A percentile compares a stretch with the other conserved stretches of the same genome.
These are phyloP conservation scores for Eupristina koningsbergeri DNA, from an alignment of 1,140 invertebrate genomes.

Conservation along the genomic window DNA sequence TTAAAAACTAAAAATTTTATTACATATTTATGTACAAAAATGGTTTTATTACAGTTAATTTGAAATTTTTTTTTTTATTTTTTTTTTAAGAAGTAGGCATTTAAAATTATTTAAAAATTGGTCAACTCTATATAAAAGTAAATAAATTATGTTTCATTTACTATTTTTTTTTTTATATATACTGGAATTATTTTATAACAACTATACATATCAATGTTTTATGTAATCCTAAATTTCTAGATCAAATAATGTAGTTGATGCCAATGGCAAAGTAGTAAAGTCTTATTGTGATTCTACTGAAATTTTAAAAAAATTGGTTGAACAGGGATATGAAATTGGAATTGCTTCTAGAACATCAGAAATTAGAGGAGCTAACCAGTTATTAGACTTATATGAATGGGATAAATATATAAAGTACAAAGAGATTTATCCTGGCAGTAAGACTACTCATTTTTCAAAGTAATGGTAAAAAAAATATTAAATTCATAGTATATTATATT, in stretches of 20 bases:
- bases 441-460: constrained; percentile 81
- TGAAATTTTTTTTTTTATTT: no score
- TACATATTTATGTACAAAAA: no score
- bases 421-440: constrained; percentile 84
- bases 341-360: constrained; percentile 81
- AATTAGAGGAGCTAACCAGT: constrained; percentile 78
- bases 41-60: no score
- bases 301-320: constrained; percentile 75
- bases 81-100: no score
- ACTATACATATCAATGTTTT: no score
- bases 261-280: constrained; percentile 70
- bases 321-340: constrained; percentile 76
- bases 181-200: no score
- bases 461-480: constrained; percentile 64
- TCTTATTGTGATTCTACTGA: constrained; percentile 78
- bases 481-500: constrained; percentile 39
- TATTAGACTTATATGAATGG: constrained; percentile 82
- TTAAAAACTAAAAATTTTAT: not conserved
- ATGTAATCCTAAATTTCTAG: constrained; percentile 56
- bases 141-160: no score
- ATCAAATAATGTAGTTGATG: constrained; percentile 74
- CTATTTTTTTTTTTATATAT: no score
- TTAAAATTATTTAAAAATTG: no score
- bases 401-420: constrained; percentile 80
- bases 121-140: no score